Percentiles rank a stretch among this genome's conserved stretches.
These are phyloP conservation scores for Papilio protenor DNA, from an alignment of 2,888 invertebrate species.

Conservation along the genomic window DNA sequence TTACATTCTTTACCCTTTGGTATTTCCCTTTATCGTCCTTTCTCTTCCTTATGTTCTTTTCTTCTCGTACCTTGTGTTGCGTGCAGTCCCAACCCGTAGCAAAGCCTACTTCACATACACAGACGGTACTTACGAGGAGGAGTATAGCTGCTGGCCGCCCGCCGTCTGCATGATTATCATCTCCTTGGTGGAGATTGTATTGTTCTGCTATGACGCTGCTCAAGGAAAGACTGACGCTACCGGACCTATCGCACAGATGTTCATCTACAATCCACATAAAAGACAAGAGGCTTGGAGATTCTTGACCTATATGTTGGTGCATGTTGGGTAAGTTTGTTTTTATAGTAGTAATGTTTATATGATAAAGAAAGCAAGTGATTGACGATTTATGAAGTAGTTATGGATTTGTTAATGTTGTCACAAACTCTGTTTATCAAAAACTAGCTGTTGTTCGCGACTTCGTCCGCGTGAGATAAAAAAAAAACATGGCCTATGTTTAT, in stretches of 20 bases:
- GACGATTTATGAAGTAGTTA: too few species aligned
- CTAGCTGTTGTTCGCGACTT: too few species aligned
- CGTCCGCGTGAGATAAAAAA: too few species aligned
- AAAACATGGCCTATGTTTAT: too few species aligned
- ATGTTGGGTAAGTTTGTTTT: conserved; percentile 89
- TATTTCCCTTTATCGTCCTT: background rate
- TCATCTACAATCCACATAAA: conserved; percentile 95
- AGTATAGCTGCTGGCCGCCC: conserved; percentile 97
- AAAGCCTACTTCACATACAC: conserved; percentile 74
- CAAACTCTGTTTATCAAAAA: too few species aligned
- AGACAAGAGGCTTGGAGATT: conserved; percentile 97
- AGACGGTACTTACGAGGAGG: conserved; percentile 94
- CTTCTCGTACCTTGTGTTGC: conserved; percentile 56
- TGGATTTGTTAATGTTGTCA: too few species aligned
- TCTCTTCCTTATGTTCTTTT: conserved; percentile 41
- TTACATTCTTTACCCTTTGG: background rate
- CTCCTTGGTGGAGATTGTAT: conserved; percentile 93
- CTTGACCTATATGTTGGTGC: conserved; percentile 97
- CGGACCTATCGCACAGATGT: conserved; percentile 91
- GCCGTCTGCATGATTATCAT: conserved; percentile 96
- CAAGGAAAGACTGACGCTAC: conserved; percentile 80
- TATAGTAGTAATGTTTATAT: background rate
- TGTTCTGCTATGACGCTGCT: conserved; percentile 85
- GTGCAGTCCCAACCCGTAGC: conserved; percentile 67
- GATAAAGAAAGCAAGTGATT: too few species aligned